These are phyloP conservation scores for Eubasilissa splendida DNA, from an alignment of 2,888 invertebrate genomes.

Conservation along the genomic window DNA sequence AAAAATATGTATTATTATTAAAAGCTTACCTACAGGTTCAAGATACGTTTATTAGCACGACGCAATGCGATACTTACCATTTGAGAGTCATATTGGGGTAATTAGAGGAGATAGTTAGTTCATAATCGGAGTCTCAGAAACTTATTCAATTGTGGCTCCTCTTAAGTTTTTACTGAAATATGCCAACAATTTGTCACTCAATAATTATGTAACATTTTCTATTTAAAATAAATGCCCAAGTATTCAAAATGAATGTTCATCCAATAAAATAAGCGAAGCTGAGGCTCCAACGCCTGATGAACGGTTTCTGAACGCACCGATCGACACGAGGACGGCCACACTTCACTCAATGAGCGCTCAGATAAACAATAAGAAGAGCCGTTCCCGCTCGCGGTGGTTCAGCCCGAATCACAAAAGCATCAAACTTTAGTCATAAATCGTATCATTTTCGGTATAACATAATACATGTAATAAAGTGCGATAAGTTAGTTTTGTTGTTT, in stretches of 20 bases:
- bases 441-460: slow-evolving; percentile 38
- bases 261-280: too few relatives aligned
- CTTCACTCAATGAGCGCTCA: slow-evolving; percentile 19
- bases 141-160: too few relatives aligned
- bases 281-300: too few relatives aligned
- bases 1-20: neutral
- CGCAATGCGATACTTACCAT: neutral
- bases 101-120: too few relatives aligned
- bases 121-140: too few relatives aligned
- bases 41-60: neutral
- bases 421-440: slow-evolving; percentile 40
- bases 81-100: neutral
- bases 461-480: slow-evolving; percentile 41
- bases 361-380: neutral
- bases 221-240: too few relatives aligned
- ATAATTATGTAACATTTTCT: too few relatives aligned
- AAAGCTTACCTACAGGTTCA: neutral
- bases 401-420: slow-evolving; percentile 27
- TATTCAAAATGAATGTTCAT: too few relatives aligned
- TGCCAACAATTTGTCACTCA: too few relatives aligned
- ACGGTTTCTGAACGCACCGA: too few relatives aligned
- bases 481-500: slow-evolving; percentile 33
- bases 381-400: slow-evolving; percentile 1
- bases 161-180: too few relatives aligned
- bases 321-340: too few relatives aligned